Conservation (phyloP, 2,113 vertebrate species). For the Oenanthe melanoleuca region DNA sequence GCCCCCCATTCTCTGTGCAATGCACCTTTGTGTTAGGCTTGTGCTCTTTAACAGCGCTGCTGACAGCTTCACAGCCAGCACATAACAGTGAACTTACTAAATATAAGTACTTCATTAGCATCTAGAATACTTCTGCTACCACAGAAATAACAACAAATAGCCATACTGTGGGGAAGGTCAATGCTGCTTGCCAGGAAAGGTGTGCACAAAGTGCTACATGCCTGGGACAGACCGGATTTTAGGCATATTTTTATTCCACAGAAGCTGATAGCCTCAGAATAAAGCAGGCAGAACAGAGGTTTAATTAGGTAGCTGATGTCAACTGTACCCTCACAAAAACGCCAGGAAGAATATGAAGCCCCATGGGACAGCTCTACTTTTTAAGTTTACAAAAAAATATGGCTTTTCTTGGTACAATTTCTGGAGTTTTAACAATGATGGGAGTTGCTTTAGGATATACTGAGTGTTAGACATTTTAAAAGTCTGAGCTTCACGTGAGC, state of each 20-base stretch:
- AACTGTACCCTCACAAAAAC: background rate
- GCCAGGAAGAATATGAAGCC: background rate
- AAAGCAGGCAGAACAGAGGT: background rate
- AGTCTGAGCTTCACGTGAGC: background rate
- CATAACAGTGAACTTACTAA: slow-evolving; percentile 29
- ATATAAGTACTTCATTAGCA: slow-evolving; percentile 47
- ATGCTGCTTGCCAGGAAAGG: slow-evolving; percentile 35
- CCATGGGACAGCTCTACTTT: background rate
- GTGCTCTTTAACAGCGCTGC: background rate
- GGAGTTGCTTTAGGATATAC: background rate
- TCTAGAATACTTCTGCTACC: slow-evolving; percentile 32
- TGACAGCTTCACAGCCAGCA: slow-evolving; percentile 33
- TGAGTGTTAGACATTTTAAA: background rate
- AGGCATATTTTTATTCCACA: background rate
- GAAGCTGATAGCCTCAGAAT: background rate
- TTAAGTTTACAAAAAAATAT: background rate
- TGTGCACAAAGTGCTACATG: background rate
- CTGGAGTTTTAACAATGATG: background rate
- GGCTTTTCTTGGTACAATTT: background rate
- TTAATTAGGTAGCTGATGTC: slow-evolving; percentile 13
- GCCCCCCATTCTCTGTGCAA: background rate
- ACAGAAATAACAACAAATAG: slow-evolving; percentile 53
- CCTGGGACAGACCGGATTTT: background rate
- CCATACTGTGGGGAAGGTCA: background rate
- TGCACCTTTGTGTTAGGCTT: slow-evolving; percentile 29